These are phyloP conservation scores for Drosophila guanche DNA, from an alignment of 1,140 invertebrate species.

Conservation along the genomic window DNA sequence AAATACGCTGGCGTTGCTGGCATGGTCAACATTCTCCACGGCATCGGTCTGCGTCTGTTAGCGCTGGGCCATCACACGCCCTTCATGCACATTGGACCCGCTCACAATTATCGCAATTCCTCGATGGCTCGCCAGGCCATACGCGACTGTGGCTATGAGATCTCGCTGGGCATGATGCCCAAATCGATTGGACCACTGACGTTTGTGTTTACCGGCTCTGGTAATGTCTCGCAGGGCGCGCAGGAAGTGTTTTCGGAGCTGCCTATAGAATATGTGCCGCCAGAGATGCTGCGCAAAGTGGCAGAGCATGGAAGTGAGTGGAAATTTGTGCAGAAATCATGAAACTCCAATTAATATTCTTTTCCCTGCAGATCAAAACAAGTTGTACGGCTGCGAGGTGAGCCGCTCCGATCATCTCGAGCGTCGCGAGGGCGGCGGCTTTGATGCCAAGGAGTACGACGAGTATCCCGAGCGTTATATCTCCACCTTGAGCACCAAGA, in stretches of 20 bases:
- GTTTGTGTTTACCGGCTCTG: conserved; percentile 98
- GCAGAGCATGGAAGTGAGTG: conserved; percentile 96
- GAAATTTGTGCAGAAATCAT: background rate
- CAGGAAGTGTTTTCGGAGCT: conserved; percentile 99
- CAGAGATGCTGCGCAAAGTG: conserved; percentile 96
- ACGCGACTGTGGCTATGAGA: conserved; percentile 98
- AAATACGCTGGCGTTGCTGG: conserved; percentile 99
- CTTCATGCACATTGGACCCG: conserved; percentile 99
- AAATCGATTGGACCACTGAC: conserved; percentile 98
- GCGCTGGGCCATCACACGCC: conserved; percentile 99
- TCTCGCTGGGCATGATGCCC: conserved; percentile 98
- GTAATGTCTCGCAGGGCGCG: conserved; percentile 93
- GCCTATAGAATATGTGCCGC: conserved; percentile 98
- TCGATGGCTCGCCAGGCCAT: conserved; percentile 99
- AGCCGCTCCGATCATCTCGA: conserved; percentile 96
- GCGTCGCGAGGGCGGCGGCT: conserved; percentile 94
- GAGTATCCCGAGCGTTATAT: conserved; percentile 96
- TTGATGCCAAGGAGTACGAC: conserved; percentile 96
- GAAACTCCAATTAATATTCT: background rate
- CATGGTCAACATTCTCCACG: conserved; percentile 99
- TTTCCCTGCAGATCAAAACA: conserved; percentile 89
- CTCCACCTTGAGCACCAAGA: conserved; percentile 98
- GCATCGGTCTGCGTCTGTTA: conserved; percentile 95
- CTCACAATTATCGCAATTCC: conserved; percentile 98
- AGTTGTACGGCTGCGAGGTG: conserved; percentile 97